A percentile compares a stretch with the other conserved stretches of the same genome.
Evolutionary conservation across 2,113 vertebrate genomes (phyloP).

Genomic region (Clarias macrocephalus): DNA sequence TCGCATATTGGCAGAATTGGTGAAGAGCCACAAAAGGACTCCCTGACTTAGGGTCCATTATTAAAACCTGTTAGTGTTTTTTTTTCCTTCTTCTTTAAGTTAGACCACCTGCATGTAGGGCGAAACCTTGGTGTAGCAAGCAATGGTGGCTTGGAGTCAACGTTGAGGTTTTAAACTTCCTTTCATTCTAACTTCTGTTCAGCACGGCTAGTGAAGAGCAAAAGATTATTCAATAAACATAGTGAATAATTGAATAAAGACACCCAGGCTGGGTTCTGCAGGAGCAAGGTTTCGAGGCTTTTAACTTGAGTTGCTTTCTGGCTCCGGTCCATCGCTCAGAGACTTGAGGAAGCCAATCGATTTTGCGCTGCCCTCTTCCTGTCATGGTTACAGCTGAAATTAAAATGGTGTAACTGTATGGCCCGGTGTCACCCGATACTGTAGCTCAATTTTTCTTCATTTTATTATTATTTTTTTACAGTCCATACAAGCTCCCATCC

Average conservation of each 20-base stretch:
- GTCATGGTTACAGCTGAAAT: slow-evolving; percentile 30
- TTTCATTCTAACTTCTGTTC: slow-evolving; percentile 6
- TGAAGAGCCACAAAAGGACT: background rate
- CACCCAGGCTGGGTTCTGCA: slow-evolving; percentile 9
- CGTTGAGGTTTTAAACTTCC: slow-evolving; percentile 3
- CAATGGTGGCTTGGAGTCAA: background rate
- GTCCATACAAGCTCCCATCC: no score
- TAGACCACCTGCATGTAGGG: background rate
- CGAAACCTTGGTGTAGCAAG: background rate
- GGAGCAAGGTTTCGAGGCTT: slow-evolving; percentile 19
- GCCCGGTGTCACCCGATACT: slow-evolving; percentile 2
- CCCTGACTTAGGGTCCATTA: background rate
- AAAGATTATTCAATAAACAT: slow-evolving; percentile 21
- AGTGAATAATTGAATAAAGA: slow-evolving; percentile 22
- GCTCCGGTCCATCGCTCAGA: background rate
- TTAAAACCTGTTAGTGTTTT: background rate
- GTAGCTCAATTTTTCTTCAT: background rate
- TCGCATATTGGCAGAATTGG: background rate
- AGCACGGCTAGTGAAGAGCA: background rate
- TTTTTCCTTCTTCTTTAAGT: no score
- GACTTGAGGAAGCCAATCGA: slow-evolving; percentile 13
- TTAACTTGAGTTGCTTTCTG: slow-evolving; percentile 36
- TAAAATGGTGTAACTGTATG: slow-evolving; percentile 30
- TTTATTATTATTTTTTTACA: background rate
- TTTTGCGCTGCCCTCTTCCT: slow-evolving; percentile 31